Base-by-base conservation (phyloP, 2,888 invertebrate species). In the Harpalus rufipes region DNA sequence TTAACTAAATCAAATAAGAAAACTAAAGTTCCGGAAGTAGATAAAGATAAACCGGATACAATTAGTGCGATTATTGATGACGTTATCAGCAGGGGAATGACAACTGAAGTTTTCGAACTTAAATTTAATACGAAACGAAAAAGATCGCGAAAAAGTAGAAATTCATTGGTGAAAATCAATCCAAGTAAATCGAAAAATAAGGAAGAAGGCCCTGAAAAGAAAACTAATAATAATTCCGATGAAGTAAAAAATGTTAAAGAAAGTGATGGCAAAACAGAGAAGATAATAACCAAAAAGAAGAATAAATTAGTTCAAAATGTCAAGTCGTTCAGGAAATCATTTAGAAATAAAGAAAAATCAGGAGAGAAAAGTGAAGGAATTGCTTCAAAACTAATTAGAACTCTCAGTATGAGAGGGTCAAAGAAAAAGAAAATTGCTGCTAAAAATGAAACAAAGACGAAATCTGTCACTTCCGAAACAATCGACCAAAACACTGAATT, bases 151-250 rank as follows among this genome's bases (percentile, higher is more conserved):
- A 76, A 63, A 84, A 84, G 63, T 65, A 59, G 32, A 61, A 83
- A 32, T 61, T 72, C 82, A 58, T 58, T 58, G 25, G 21, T 51
- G 18, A 83, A 61, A 80, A 56, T 56, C 25, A 68, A 21, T 65
- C 14, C 76, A 88, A 88, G 80, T 56, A 85, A 85, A 25, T 51
- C 72, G 56, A 83, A 61, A 56, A 81, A 39, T 81, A 76, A 21
- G 56, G 41, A 21, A 76, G 56, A 32, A 76, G 68, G n/a, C 61
- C 78, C 41, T 12, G 41, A 14, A 61, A 80, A 59, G 59, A 86
- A 85, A 78, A 18, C 12, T 12, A 83, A 76, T 81, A 51, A 76
- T 72, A 44, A 78, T 58, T 21, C 65, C 0, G 84, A 56, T 79
- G 65, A 58, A 81, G 82, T 44, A 32, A 81, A 84, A 32, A 51